Conservation (phyloP, 2,888 invertebrate species). For the Hetaerina titia region DNA sequence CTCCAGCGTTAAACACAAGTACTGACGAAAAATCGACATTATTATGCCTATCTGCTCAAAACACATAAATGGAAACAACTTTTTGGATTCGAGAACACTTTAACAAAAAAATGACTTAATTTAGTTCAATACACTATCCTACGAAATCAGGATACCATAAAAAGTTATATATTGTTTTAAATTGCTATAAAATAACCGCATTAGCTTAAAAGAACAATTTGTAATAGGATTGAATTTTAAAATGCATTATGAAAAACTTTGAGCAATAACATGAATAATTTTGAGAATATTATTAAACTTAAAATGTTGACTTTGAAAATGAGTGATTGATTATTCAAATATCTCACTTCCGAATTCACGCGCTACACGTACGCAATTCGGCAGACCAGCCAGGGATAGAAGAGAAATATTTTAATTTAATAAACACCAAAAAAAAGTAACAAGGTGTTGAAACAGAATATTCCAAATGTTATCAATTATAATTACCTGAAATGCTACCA, state of each 20-base stretch:
- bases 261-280: not conserved
- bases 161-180: not conserved
- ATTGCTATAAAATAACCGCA: not conserved
- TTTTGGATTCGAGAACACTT: not conserved
- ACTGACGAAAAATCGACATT: not conserved
- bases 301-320: not conserved
- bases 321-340: not conserved
- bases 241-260: not conserved
- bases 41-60: not conserved
- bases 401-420: not conserved
- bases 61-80: not conserved
- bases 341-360: not conserved
- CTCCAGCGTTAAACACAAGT: not conserved
- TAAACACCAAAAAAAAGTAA: not conserved
- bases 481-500: not conserved
- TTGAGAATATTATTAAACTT: not conserved
- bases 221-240: not conserved
- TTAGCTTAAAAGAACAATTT: not conserved
- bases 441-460: not conserved
- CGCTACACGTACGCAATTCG: not conserved
- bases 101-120: not conserved
- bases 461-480: not conserved
- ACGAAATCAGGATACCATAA: not conserved
- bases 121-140: not conserved
- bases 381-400: not conserved